Conservation (phyloP, 2,113 vertebrate species). For the Vidua macroura region DNA sequence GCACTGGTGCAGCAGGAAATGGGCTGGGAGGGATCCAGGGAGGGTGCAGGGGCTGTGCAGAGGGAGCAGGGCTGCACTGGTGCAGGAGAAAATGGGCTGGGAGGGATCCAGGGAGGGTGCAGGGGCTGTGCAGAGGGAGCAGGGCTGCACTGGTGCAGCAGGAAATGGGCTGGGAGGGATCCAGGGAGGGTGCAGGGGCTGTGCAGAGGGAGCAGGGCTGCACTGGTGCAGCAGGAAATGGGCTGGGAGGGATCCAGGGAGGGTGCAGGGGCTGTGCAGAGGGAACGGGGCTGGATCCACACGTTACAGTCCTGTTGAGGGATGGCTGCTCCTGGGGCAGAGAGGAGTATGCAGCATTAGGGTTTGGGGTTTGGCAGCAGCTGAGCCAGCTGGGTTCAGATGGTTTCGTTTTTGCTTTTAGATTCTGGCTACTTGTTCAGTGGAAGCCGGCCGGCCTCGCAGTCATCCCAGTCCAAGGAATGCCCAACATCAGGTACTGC, state of each 20-base stretch:
- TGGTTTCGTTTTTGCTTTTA: slow-evolving; percentile 40
- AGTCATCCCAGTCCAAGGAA: slow-evolving; percentile 75
- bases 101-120: too few species aligned
- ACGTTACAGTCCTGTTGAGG: accelerated
- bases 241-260: slow-evolving; percentile 57
- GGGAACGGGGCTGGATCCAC: neutral
- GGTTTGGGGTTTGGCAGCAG: neutral
- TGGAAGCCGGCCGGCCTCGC: slow-evolving; percentile 86
- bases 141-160: too few species aligned
- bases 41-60: too few species aligned
- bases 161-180: neutral
- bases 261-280: accelerated
- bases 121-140: neutral
- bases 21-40: slow-evolving; percentile 39
- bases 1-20: too few species aligned
- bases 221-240: neutral
- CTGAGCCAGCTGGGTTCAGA: neutral
- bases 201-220: too few species aligned
- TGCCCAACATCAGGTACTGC: slow-evolving; percentile 82
- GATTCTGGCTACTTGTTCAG: slow-evolving; percentile 97
- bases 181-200: neutral
- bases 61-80: too few species aligned
- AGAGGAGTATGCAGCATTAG: neutral
- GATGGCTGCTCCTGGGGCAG: neutral
- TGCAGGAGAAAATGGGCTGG: neutral